Evolutionary conservation across 2,888 invertebrate species (phyloP).

Genomic region (Hirtodrosophila trivittata): DNA sequence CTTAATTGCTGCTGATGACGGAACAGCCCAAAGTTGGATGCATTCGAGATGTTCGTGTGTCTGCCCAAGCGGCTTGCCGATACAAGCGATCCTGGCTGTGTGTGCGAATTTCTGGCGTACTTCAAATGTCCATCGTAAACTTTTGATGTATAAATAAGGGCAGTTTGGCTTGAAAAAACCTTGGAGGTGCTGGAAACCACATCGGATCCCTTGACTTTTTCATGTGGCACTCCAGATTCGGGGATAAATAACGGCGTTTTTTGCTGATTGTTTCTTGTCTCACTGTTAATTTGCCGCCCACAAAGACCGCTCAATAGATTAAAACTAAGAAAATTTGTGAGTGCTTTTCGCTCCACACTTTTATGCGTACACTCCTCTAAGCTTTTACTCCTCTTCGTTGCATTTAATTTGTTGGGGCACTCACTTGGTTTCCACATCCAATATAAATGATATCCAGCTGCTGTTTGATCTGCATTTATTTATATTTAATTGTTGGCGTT

Average conservation of each 20-base stretch:
- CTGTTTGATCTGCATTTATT: not conserved
- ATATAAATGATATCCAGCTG: not conserved
- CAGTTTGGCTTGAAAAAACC: not conserved
- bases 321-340: conserved; percentile 28
- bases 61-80: too few species aligned
- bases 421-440: conserved; percentile 39
- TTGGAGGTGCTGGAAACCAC: not conserved
- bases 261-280: not conserved
- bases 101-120: not conserved
- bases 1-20: too few species aligned
- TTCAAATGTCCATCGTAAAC: conserved; percentile 4
- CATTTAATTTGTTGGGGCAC: conserved; percentile 15
- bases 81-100: too few species aligned
- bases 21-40: too few species aligned
- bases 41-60: too few species aligned
- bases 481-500: too few species aligned
- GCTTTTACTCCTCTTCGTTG: conserved; percentile 28
- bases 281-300: conserved; percentile 53
- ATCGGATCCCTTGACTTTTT: not conserved
- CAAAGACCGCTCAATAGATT: conserved; percentile 61
- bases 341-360: conserved; percentile 5
- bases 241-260: conserved; percentile 3
- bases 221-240: too few species aligned
- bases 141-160: too few species aligned
- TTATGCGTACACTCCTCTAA: conserved; percentile 24